Percentiles rank a stretch among this genome's conserved stretches.
phyloP scores from a whole-genome alignment of 1,140 invertebrate genomes.

The Lineus longissimus region DNA sequence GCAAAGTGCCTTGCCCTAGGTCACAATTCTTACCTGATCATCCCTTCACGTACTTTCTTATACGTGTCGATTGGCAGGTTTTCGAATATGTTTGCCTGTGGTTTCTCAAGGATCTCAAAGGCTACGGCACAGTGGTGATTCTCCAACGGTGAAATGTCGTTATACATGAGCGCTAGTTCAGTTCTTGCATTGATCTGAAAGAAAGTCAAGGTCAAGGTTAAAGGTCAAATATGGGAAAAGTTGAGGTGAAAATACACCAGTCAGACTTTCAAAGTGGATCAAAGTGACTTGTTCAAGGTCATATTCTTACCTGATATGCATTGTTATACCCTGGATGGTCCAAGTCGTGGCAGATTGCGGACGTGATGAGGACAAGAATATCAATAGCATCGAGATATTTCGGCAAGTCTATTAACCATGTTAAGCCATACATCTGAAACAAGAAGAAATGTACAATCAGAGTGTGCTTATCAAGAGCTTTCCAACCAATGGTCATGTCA shows the following conservation, averaged over 20 bases:
- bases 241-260: no score
- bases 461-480: neutral
- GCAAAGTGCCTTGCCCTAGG: no score
- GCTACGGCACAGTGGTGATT: conserved; percentile 84
- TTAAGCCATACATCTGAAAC: conserved; percentile 79
- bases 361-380: conserved; percentile 73
- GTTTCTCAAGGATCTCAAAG: conserved; percentile 70
- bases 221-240: no score
- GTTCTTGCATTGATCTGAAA: conserved; percentile 75
- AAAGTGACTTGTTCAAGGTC: no score
- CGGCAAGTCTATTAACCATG: conserved; percentile 67
- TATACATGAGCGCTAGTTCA: conserved; percentile 77
- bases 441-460: conserved; percentile 20
- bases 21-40: conserved; percentile 60
- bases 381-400: conserved; percentile 71
- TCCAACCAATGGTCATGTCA: no score
- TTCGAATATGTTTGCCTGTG: conserved; percentile 74
- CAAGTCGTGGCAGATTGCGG: conserved; percentile 69
- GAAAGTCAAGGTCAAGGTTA: no score
- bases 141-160: conserved; percentile 81
- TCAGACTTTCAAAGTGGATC: no score
- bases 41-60: conserved; percentile 68
- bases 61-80: conserved; percentile 65
- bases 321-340: conserved; percentile 56
- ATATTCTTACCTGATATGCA: conserved; percentile 65